Base-by-base conservation (phyloP, 2,797 vertebrate genomes). In the Pangasius djambal region DNA sequence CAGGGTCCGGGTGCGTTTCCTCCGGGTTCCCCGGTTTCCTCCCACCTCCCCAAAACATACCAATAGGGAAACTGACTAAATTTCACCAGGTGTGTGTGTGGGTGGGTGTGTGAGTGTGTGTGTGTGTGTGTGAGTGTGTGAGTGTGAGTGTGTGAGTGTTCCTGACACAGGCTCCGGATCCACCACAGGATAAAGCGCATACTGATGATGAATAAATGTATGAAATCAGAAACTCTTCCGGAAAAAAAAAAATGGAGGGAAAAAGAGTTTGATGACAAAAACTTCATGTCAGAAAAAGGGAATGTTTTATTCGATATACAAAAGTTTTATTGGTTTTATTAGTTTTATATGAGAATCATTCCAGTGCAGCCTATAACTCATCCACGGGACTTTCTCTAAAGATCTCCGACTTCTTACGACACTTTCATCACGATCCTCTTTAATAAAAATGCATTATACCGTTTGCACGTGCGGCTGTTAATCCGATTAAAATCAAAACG, bases 401-500 rank as follows among this genome's bases (percentile, higher is more conserved):
- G 7, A 63, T n/a, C 13, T 40, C 59, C 59, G 37, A 83, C 31
- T 28, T 48, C 16, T 7, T 40, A 77, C n/a, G 3, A 18, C 50
- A 55, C 7, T 63, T 40, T 61, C 22, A 83, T 63, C 44, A 84
- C 8, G 25, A 67, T 65, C 40, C 25, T 13, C 25, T 61, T 61
- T 83, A 63, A 50, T 31, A 40, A 20, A 8, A 48, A 48, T 10
- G 34, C 1, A 31, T 16, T 67, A 85, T 89, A 96, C 96, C 94
- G 78, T 94, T 94, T 85, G 94, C 92, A 89, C 94, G 72, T 88
- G 93, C 92, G 79, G 93, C 91, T 90, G 93, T 91, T 82, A 95
- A 86, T 90, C 93, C 92, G 85, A 96, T 91, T 31, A 95, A 89
- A 92, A 96, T 87, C 88, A 95, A 92, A 93, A 96, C 88, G 93